Evolutionary conservation across 1,140 invertebrate genomes (phyloP).

Genomic region (Eciton burchellii): DNA sequence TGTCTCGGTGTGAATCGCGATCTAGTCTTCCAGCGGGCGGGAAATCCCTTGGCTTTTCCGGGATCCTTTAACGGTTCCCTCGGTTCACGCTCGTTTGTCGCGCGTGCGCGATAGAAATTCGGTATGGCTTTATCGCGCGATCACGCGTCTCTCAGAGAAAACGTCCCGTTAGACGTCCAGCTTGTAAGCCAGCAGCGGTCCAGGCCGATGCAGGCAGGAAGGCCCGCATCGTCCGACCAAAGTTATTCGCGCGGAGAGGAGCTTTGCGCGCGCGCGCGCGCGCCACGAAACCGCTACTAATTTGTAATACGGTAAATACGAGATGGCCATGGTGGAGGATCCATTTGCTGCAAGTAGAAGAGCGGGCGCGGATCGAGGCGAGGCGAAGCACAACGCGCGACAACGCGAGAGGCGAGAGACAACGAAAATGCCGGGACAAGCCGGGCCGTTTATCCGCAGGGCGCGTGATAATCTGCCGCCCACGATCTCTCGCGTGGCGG

Average conservation of each 20-base stretch:
- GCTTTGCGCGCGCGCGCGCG: neutral
- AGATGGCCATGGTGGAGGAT: conserved; percentile 59
- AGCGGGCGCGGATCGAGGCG: conserved; percentile 7
- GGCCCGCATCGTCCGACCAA: conserved; percentile 44
- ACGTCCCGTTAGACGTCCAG: conserved; percentile 67
- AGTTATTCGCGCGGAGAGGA: conserved; percentile 32
- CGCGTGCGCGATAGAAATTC: conserved; percentile 39
- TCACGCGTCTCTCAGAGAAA: conserved; percentile 38
- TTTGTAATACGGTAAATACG: conserved; percentile 56
- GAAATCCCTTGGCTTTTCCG: conserved; percentile 18
- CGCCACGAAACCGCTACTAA: conserved; percentile 36
- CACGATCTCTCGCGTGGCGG: neutral
- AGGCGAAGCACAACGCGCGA: conserved; percentile 33
- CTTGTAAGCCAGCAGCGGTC: conserved; percentile 41
- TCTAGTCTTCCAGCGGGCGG: neutral
- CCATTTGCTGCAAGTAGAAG: conserved; percentile 48
- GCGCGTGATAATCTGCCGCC: neutral
- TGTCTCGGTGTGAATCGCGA: conserved; percentile 6
- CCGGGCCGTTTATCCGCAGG: conserved; percentile 8
- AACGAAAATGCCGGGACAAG: conserved; percentile 21
- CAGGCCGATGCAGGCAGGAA: too few species aligned
- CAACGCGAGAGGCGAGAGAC: neutral
- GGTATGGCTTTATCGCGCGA: conserved; percentile 58
- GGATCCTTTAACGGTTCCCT: neutral
- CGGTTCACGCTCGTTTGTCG: conserved; percentile 4